Evolutionary conservation across 2,888 invertebrate genomes (phyloP).

Genomic region (Drosophila parthenogenetica): DNA sequence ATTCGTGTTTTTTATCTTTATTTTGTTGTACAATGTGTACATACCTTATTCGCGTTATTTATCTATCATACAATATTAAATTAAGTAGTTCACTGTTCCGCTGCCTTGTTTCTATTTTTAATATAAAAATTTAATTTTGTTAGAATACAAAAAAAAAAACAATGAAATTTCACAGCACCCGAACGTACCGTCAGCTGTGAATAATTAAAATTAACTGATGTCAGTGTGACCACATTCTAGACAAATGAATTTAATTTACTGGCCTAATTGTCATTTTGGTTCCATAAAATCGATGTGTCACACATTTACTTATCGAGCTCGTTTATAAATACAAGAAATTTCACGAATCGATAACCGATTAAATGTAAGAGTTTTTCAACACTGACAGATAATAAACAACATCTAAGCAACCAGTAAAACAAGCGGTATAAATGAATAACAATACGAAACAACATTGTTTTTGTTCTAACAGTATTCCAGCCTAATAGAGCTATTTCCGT

Average conservation of each 20-base stretch:
- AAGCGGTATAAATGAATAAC: too few species aligned
- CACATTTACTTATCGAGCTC: slow-evolving; percentile 2
- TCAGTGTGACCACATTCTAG: slow-evolving; percentile 39
- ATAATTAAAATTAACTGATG: slow-evolving; percentile 42
- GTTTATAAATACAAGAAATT: neutral
- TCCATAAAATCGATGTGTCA: slow-evolving; percentile 3
- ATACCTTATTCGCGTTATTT: slow-evolving; percentile 32
- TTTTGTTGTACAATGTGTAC: slow-evolving; percentile 21
- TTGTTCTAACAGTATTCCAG: too few species aligned
- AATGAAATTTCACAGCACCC: slow-evolving; percentile 22
- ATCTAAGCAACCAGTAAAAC: too few species aligned
- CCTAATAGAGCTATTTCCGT: too few species aligned
- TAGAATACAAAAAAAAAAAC: slow-evolving; percentile 28
- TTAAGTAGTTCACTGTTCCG: slow-evolving; percentile 24
- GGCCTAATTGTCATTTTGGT: neutral
- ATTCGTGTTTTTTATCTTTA: slow-evolving; percentile 4
- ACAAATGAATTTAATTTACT: neutral
- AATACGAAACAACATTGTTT: too few species aligned
- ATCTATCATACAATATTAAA: slow-evolving; percentile 17
- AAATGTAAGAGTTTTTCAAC: neutral
- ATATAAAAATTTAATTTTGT: slow-evolving; percentile 47
- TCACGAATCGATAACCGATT: neutral
- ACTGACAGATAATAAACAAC: neutral
- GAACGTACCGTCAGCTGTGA: slow-evolving; percentile 50
- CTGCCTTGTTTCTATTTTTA: slow-evolving; percentile 42